Percentiles rank a stretch among this genome's conserved stretches.
Evolutionary conservation across 2,888 invertebrate species (phyloP).

Genomic region (Pristionchus fissidentatus): DNA sequence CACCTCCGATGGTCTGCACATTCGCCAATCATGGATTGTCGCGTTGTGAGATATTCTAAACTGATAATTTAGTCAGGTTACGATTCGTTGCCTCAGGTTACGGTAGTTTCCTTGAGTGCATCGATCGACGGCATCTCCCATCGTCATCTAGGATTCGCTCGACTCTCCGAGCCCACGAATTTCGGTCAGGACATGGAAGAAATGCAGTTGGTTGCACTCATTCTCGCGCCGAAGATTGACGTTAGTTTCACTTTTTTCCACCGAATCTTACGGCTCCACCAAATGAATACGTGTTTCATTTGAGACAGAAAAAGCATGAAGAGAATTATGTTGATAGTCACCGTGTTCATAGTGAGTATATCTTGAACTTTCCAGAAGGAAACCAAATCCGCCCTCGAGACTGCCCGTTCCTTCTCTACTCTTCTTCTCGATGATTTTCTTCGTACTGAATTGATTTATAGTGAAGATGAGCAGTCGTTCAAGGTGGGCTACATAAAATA

Average conservation of each 20-base stretch:
- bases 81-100: too few species aligned
- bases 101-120: too few species aligned
- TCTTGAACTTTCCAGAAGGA: slow-evolving; percentile 76
- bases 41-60: too few species aligned
- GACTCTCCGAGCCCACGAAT: slow-evolving; percentile 65
- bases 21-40: too few species aligned
- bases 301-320: too few species aligned
- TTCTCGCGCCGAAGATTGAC: slow-evolving; percentile 59
- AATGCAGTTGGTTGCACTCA: slow-evolving; percentile 59
- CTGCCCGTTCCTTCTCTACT: slow-evolving; percentile 77
- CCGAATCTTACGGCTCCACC: too few species aligned
- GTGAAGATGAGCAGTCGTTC: slow-evolving; percentile 71
- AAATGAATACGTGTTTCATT: too few species aligned
- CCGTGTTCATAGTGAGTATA: too few species aligned
- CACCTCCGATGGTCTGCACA: too few species aligned
- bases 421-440: slow-evolving; percentile 77
- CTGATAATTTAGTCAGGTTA: too few species aligned
- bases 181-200: slow-evolving; percentile 66
- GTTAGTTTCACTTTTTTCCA: neutral
- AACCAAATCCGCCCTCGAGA: slow-evolving; percentile 78
- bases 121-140: slow-evolving; percentile 58
- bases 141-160: slow-evolving; percentile 63
- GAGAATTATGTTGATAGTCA: neutral
- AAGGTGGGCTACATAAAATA: slow-evolving; percentile 5
- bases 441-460: slow-evolving; percentile 73